Base-by-base conservation (phyloP, 2,113 vertebrate genomes). In the Pomatorhinus ruficollis region DNA sequence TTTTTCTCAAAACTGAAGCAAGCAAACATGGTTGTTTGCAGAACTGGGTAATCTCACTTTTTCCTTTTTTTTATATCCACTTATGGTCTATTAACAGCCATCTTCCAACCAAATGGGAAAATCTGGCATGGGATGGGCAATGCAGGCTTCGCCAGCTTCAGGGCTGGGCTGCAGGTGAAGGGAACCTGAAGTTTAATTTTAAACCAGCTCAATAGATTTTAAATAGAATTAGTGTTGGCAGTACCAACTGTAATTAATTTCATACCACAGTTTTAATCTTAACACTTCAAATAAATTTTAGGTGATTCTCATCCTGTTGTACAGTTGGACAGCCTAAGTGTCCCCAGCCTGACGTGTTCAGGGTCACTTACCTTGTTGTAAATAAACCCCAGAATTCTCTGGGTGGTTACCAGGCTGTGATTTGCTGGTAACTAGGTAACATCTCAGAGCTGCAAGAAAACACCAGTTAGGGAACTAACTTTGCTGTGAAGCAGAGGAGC, bases 391-490 rank as follows among this genome's bases (percentile, higher is more conserved):
- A 11, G 35, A 39, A 78, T 84, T 85, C 80, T 87, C 63, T 59
- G 53, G 61, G 47, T 17, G 56, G 60, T 93, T 94, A 61, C 87
- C 56, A 71, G 77, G 74, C 77, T 92, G 30, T 66, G 72, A 82
- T 70, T 63, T 6, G 12, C 87, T 87, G 81, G 87, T 93, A 95
- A 50, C 87, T 87, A 89, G 69, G 93, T 88, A 92, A 92, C 87
- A 42, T 39, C 74, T 49, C 70, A 80, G 42, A 59, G 79, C 81
- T 91, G 27, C 5, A 42, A 50, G 72, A 94, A 93, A 53, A 45
- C 5, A 75, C 1, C 65, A 33, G 1, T 87, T 45, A 57, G 85
- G 25, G 64, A 57, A 61, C 54, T 69, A 74, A 76, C 85, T 92
- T 79, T 61, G 42, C 54, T 15, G 8, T 42, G 84, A 82, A 17